phyloP scores from a whole-genome alignment of 2,888 invertebrate species.

The Fragum sueziense region DNA sequence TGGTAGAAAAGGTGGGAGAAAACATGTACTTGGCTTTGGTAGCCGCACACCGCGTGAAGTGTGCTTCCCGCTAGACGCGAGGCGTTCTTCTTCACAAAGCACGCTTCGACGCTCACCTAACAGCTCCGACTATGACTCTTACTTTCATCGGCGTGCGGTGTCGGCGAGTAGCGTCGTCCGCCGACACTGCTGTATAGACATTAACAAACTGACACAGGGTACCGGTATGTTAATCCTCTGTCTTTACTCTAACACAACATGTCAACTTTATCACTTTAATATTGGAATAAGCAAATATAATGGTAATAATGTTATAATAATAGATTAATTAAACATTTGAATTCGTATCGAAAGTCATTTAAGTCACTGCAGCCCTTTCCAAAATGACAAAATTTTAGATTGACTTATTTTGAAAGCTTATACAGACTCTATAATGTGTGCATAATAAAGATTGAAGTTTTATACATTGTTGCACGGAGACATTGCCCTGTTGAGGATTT shows the following conservation, averaged over 20 bases:
- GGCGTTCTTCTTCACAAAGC: constrained; percentile 78
- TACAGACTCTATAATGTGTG: too few species aligned
- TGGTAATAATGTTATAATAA: too few species aligned
- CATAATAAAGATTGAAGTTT: too few species aligned
- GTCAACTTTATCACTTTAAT: constrained; percentile 32
- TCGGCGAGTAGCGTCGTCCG: constrained; percentile 79
- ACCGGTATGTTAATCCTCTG: constrained; percentile 65
- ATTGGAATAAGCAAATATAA: too few species aligned
- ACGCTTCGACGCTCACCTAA: constrained; percentile 77
- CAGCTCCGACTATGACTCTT: constrained; percentile 77
- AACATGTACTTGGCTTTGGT: constrained; percentile 76
- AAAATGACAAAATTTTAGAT: too few species aligned
- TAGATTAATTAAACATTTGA: too few species aligned
- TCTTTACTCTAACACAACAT: constrained; percentile 49
- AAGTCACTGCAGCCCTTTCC: too few species aligned
- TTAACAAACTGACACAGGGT: constrained; percentile 75
- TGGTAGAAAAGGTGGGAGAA: constrained; percentile 76
- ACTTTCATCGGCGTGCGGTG: constrained; percentile 76
- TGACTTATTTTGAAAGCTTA: too few species aligned
- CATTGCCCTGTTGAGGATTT: too few species aligned
- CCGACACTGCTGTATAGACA: constrained; percentile 78
- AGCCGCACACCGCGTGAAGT: constrained; percentile 78
- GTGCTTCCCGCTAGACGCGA: constrained; percentile 75
- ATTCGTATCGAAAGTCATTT: too few species aligned
- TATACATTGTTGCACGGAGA: too few species aligned